Evolutionary conservation across 2,113 vertebrate species (phyloP).

Genomic region (Mus spicilegus): DNA sequence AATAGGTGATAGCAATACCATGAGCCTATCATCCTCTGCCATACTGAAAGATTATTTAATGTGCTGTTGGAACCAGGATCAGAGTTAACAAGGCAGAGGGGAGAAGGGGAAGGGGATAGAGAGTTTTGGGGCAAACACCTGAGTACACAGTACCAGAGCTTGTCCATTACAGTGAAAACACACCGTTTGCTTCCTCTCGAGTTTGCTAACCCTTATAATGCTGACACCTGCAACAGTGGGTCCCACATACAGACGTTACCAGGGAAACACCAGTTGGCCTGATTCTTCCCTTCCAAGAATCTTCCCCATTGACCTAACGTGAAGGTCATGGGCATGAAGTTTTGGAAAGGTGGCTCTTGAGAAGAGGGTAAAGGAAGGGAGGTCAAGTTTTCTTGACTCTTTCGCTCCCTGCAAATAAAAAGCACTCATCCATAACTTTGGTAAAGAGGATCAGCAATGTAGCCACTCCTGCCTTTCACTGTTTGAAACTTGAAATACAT

Average conservation of each 20-base stretch:
- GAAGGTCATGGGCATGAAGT: not conserved
- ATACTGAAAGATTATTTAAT: not conserved
- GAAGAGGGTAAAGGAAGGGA: not conserved
- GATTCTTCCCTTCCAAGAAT: constrained; percentile 1
- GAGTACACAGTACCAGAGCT: not conserved
- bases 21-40: constrained; percentile 1
- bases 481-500: constrained; percentile 4
- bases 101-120: rapidly evolving
- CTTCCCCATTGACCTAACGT: not conserved
- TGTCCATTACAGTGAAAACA: not conserved
- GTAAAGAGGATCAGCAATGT: not conserved
- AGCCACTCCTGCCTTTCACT: not conserved
- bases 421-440: not conserved
- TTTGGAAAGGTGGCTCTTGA: not conserved
- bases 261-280: not conserved
- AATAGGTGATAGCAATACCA: not conserved
- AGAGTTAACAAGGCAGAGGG: not conserved
- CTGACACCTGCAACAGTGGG: not conserved
- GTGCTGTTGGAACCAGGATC: constrained; percentile 5
- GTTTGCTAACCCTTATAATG: not conserved
- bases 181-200: not conserved
- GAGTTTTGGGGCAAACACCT: not conserved
- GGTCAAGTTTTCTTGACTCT: not conserved
- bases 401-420: constrained; percentile 4
- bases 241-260: not conserved